phyloP scores from a whole-genome alignment of 2,113 vertebrate species.

The Ptilonorhynchus violaceus region DNA sequence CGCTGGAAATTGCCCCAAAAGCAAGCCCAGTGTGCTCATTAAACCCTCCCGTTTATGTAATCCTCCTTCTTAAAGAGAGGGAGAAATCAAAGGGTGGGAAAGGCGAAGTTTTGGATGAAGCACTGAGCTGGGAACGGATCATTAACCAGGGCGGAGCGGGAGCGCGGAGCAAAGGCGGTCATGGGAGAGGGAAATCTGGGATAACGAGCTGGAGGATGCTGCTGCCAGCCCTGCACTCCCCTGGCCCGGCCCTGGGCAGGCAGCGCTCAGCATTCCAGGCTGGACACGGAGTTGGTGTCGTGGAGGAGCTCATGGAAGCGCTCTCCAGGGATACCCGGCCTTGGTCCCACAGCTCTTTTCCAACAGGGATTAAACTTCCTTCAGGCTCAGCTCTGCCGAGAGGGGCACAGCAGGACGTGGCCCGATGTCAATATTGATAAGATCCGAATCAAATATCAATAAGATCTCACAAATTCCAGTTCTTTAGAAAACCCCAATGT shows the following conservation, averaged over 20 bases:
- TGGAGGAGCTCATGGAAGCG: neutral
- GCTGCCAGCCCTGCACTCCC: neutral
- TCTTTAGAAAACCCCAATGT: neutral
- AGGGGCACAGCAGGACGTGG: rapidly evolving
- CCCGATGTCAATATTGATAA: rapidly evolving
- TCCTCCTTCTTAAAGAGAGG: neutral
- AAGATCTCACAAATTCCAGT: neutral
- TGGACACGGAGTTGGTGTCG: neutral
- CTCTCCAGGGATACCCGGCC: rapidly evolving
- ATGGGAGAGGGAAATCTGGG: neutral
- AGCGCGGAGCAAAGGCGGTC: neutral
- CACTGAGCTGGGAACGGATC: neutral
- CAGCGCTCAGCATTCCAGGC: neutral
- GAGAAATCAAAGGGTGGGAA: constrained; percentile 40
- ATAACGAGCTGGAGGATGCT: neutral
- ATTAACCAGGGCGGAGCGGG: neutral
- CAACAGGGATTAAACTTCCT: neutral
- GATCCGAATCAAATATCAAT: neutral
- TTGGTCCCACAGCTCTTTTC: neutral
- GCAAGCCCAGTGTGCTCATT: neutral
- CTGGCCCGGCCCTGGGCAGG: neutral
- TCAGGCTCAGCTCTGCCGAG: neutral
- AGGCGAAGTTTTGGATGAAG: neutral
- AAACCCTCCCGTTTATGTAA: neutral
- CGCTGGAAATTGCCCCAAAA: neutral